Base-by-base conservation (phyloP, 1,140 invertebrate species). In the Chrysomallon squamiferum region DNA sequence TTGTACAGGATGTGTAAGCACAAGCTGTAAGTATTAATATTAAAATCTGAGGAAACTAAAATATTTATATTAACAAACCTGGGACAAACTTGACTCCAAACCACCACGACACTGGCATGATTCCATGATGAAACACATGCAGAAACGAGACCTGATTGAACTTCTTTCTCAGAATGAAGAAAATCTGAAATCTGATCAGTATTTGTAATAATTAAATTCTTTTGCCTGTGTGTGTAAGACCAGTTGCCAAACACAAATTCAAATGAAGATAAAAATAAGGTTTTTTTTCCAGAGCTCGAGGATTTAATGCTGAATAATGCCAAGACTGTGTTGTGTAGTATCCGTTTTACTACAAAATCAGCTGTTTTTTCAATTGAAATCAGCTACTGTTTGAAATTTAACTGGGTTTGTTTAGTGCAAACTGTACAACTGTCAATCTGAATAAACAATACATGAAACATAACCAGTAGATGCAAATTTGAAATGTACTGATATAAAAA, bases 71-170 rank as follows among this genome's bases (percentile, higher is more conserved):
- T 38, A 5, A 61, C 52, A 45, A 87, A 93, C 93, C 95, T 79
- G 94, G 93, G n/a, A 94, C 94, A 86, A 96, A 97, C 82, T 96
- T 95, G 67, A 96, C 88, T n/a, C 95, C 95, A 90, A 95, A 94
- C 95, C 95, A 98, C 2, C 96, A 93, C 9, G 91, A 93, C 85
- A 96, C 92, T 11, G 95, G 95, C 95, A 98, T 97, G 76, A 94
- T 91, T 58, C 94, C 94, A 83, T 98, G 95, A 83, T 97, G 95
- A 76, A 97, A 95, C 61, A 97, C 95, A 86, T 97, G 95, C 22
- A 97, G 88, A 29, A 92, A 94, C 13, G 94, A 94, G 62, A 96
- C 93, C 79, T 97, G 95, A 82, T 93, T 90, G 82, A 91, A 93
- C 88, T 98, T 98, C 68, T 85, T 85, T 33, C 83, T 70, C 68